phyloP scores from a whole-genome alignment of 2,797 vertebrate genomes.

The Borostomias antarcticus region DNA sequence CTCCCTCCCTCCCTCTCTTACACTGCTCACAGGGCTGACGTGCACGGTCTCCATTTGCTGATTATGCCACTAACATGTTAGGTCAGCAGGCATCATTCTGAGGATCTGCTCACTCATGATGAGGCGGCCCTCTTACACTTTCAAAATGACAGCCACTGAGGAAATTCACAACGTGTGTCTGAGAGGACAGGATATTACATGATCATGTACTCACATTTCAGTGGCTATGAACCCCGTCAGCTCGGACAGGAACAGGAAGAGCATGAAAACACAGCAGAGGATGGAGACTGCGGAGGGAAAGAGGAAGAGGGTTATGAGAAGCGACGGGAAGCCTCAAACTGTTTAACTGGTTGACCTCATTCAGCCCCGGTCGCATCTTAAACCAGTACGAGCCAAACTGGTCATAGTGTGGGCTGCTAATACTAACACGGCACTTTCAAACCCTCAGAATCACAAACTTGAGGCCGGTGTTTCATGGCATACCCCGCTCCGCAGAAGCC shows the following conservation, averaged over 20 bases:
- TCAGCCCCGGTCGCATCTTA: no score
- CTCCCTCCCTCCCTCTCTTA: slow-evolving; percentile 41
- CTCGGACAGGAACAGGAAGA: slow-evolving; percentile 98
- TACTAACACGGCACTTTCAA: not conserved
- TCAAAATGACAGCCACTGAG: slow-evolving; percentile 19
- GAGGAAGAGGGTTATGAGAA: slow-evolving; percentile 34
- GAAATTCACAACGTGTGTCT: not conserved
- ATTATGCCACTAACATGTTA: slow-evolving; percentile 41
- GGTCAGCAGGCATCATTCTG: slow-evolving; percentile 44
- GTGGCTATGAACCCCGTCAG: slow-evolving; percentile 97
- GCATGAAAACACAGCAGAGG: slow-evolving; percentile 97
- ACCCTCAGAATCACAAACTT: not conserved
- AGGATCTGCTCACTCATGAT: slow-evolving; percentile 37
- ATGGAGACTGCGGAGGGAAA: slow-evolving; percentile 89
- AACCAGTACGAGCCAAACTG: not conserved
- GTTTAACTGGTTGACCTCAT: not conserved
- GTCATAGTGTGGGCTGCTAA: not conserved
- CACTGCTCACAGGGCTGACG: slow-evolving; percentile 57
- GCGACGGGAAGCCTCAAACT: not conserved
- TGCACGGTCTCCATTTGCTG: slow-evolving; percentile 37
- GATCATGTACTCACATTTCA: slow-evolving; percentile 89
- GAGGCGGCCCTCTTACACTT: not conserved
- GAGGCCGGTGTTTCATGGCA: slow-evolving; percentile 17
- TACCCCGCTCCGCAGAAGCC: slow-evolving; percentile 42
- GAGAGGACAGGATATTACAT: not conserved